Conservation (phyloP, 30 jellyfish, hydroid and myxozoan species). For the Hydra vulgaris region DNA sequence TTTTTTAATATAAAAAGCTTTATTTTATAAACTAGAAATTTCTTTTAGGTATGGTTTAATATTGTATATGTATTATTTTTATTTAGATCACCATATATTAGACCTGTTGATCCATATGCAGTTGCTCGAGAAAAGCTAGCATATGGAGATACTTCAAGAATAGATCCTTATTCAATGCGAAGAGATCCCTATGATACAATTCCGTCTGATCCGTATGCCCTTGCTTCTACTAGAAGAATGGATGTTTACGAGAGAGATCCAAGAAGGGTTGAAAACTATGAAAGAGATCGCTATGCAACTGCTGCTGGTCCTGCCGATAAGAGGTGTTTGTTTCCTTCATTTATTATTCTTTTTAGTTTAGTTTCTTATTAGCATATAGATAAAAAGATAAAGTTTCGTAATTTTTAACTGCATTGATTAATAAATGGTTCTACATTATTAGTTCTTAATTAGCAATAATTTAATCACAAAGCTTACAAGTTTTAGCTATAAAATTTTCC, state of each 20-base stretch:
- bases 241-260: not conserved
- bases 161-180: slow-evolving; percentile 10
- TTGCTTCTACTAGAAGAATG: slow-evolving; percentile 9
- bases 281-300: slow-evolving; percentile 12
- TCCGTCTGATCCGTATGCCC: slow-evolving; percentile 14
- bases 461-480: too few species aligned
- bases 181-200: slow-evolving; percentile 26
- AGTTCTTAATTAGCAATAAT: not conserved
- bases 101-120: slow-evolving; percentile 28
- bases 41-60: too few species aligned
- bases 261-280: slow-evolving; percentile 4
- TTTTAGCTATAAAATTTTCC: too few species aligned
- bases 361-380: not conserved
- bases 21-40: too few species aligned
- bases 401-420: not conserved
- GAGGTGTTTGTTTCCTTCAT: too few species aligned
- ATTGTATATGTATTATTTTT: too few species aligned
- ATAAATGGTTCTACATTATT: not conserved
- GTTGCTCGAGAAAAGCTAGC: slow-evolving; percentile 30
- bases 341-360: too few species aligned
- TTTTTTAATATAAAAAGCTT: too few species aligned
- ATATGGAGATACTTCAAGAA: slow-evolving; percentile 10
- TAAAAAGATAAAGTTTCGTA: not conserved
- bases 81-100: not conserved
- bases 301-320: not conserved